Percentiles rank a stretch among this genome's conserved stretches.
These are phyloP conservation scores for Epinotia brunnichana DNA, from an alignment of 2,888 invertebrate genomes.

Conservation along the genomic window DNA sequence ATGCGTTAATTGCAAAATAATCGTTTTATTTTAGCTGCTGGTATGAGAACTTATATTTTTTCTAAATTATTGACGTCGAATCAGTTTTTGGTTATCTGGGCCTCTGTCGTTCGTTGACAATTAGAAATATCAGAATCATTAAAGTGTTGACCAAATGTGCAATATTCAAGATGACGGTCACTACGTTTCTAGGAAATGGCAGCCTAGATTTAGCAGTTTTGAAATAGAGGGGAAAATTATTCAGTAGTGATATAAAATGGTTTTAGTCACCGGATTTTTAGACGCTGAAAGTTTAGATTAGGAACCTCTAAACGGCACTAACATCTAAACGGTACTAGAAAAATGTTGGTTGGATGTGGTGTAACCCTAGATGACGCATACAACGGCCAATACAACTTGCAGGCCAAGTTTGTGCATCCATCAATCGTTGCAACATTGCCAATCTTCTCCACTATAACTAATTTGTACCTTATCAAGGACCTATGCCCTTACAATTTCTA, in stretches of 20 bases:
- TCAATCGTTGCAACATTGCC: constrained; percentile 19
- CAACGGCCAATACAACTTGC: constrained; percentile 10
- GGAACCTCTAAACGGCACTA: too few relatives aligned
- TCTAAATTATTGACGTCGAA: too few relatives aligned
- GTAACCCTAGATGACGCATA: constrained; percentile 4
- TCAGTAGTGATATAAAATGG: too few relatives aligned
- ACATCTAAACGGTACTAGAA: too few relatives aligned
- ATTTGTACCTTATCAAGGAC: constrained; percentile 28
- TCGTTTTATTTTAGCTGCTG: too few relatives aligned
- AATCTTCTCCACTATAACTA: constrained; percentile 10
- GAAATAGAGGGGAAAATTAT: neutral
- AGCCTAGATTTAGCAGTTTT: neutral
- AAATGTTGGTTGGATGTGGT: neutral
- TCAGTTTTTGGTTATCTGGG: too few relatives aligned
- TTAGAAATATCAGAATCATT: too few relatives aligned
- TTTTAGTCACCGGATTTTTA: too few relatives aligned
- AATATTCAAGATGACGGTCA: neutral
- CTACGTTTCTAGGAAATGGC: neutral
- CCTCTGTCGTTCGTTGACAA: too few relatives aligned
- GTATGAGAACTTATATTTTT: too few relatives aligned
- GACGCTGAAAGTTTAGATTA: too few relatives aligned
- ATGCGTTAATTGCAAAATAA: too few relatives aligned
- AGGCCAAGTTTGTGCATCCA: constrained; percentile 8
- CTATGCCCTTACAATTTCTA: constrained; percentile 28
- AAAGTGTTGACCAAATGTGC: neutral